phyloP scores from a whole-genome alignment of 1,140 invertebrate genomes.

The Nasonia longicornis region DNA sequence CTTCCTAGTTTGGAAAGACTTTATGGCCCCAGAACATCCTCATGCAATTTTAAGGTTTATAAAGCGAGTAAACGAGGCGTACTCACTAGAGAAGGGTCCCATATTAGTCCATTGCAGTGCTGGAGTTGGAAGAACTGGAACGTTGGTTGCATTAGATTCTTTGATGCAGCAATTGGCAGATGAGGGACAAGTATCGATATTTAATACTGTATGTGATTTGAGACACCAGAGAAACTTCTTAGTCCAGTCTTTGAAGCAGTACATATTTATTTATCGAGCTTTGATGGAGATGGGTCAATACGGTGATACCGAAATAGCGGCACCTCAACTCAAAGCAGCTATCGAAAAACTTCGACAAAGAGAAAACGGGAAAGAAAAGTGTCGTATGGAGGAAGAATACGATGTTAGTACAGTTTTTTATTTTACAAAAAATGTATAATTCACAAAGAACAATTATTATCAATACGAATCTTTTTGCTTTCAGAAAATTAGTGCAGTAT shows the following conservation, averaged over 20 bases:
- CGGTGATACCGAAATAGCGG: constrained; percentile 90
- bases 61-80: constrained; percentile 88
- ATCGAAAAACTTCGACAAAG: constrained; percentile 80
- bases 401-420: constrained; percentile 73
- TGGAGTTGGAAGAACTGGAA: constrained; percentile 92
- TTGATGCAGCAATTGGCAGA: constrained; percentile 86
- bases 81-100: constrained; percentile 84
- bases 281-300: constrained; percentile 93
- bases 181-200: constrained; percentile 86
- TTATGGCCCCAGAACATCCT: constrained; percentile 92
- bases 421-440: constrained; percentile 28
- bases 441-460: constrained; percentile 33
- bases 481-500: constrained; percentile 83
- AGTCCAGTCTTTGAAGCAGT: constrained; percentile 96
- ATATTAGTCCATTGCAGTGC: constrained; percentile 93
- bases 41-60: constrained; percentile 91
- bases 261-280: constrained; percentile 96
- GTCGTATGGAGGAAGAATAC: constrained; percentile 85
- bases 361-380: constrained; percentile 74
- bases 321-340: constrained; percentile 76
- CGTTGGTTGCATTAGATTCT: constrained; percentile 90
- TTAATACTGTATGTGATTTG: constrained; percentile 90
- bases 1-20: constrained; percentile 95
- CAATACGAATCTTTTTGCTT: constrained; percentile 47
- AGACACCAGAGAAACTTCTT: constrained; percentile 92